These are phyloP conservation scores for Polypedilum pembai DNA, from an alignment of 1,140 invertebrate genomes.

Conservation along the genomic window DNA sequence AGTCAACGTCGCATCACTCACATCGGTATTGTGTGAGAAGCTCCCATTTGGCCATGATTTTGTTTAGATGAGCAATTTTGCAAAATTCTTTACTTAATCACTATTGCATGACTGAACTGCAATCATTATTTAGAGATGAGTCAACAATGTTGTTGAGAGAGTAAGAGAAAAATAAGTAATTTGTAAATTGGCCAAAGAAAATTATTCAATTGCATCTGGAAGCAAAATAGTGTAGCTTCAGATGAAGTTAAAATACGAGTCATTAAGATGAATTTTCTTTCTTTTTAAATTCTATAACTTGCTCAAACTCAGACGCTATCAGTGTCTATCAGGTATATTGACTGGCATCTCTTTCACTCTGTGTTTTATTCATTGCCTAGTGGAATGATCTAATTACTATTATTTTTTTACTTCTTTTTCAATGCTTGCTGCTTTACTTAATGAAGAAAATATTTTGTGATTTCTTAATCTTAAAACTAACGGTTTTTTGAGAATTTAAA, in stretches of 20 bases:
- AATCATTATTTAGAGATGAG: background rate
- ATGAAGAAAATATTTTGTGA: too few relatives aligned
- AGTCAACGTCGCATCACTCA: constrained; percentile 21
- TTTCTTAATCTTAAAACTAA: too few relatives aligned
- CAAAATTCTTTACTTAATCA: constrained; percentile 15
- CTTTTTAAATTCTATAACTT: background rate
- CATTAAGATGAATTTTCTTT: background rate
- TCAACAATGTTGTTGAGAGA: background rate
- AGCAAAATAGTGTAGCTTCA: background rate
- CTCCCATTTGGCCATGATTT: background rate
- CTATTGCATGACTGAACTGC: background rate
- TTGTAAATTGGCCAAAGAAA: constrained; percentile 20
- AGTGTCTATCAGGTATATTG: background rate
- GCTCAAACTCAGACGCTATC: background rate
- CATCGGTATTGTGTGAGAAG: background rate
- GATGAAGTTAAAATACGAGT: background rate
- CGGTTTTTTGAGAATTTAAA: too few relatives aligned
- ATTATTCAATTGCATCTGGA: constrained; percentile 24
- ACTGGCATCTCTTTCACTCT: background rate
- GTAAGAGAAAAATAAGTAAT: background rate
- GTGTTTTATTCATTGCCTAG: too few relatives aligned
- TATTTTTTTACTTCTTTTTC: too few relatives aligned
- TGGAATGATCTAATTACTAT: too few relatives aligned
- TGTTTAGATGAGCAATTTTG: constrained; percentile 9
- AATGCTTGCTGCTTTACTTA: too few relatives aligned